Conservation (phyloP, 2,888 invertebrate genomes). For the Eupithecia centaureata region DNA sequence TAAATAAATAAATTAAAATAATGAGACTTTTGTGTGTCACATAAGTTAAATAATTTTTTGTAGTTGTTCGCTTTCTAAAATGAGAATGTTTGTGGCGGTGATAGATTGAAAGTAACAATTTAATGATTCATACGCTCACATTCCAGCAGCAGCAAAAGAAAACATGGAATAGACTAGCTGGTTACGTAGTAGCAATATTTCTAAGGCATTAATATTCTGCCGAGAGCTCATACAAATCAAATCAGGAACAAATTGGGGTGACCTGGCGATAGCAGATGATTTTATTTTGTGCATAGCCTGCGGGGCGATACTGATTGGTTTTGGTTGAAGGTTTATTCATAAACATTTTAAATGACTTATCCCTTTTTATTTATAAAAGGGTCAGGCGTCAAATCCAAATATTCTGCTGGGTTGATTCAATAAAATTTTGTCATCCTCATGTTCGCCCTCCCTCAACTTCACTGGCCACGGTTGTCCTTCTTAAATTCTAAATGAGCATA, state of each 20-base stretch:
- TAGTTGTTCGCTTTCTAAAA: no score
- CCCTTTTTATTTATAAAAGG: background rate
- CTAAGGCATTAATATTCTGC: conserved; percentile 42
- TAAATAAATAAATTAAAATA: no score
- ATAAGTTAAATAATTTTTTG: no score
- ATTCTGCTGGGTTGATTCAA: background rate
- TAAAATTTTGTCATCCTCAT: background rate
- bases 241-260: conserved; percentile 41
- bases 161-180: background rate
- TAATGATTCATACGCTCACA: no score
- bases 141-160: no score
- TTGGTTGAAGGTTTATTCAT: background rate
- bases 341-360: background rate
- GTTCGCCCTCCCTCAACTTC: no score
- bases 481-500: no score
- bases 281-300: conserved; percentile 27
- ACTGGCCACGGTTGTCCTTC: no score
- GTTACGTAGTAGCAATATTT: background rate
- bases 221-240: conserved; percentile 41
- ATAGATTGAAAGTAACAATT: no score
- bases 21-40: no score
- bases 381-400: background rate
- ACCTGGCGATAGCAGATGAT: conserved; percentile 33
- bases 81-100: no score
- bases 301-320: background rate